Conservation (phyloP, 2,888 invertebrate genomes). For the Apocheima hispidaria region DNA sequence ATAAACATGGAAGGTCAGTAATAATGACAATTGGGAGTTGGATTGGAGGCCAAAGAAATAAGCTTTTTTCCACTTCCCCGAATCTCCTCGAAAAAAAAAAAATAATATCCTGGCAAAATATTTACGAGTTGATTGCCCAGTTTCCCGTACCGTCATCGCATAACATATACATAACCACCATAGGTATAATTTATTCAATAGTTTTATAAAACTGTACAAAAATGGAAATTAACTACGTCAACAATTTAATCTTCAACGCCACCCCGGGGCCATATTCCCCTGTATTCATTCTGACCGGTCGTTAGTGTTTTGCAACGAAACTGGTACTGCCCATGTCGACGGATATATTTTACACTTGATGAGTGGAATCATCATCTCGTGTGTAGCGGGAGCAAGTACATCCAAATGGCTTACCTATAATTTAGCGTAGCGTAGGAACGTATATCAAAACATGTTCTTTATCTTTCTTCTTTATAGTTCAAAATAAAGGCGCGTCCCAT, state of each 20-base stretch:
- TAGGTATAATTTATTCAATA: not conserved
- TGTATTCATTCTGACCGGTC: constrained; percentile 26
- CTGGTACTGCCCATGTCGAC: not conserved
- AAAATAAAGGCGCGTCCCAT: too few relatives aligned
- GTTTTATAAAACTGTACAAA: constrained; percentile 4
- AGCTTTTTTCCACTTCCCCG: too few relatives aligned
- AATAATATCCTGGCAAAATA: too few relatives aligned
- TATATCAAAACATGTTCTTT: too few relatives aligned
- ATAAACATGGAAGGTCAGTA: too few relatives aligned
- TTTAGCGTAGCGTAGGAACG: too few relatives aligned
- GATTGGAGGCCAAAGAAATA: too few relatives aligned
- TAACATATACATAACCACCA: too few relatives aligned
- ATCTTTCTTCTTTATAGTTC: too few relatives aligned
- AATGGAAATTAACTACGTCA: constrained; percentile 29
- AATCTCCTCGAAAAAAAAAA: too few relatives aligned
- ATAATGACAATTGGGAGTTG: too few relatives aligned
- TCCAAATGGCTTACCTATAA: not conserved
- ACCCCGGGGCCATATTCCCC: constrained; percentile 17
- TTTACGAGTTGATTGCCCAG: not conserved
- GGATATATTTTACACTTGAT: constrained; percentile 16
- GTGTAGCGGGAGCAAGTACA: not conserved
- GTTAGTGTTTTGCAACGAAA: constrained; percentile 19
- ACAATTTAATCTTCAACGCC: constrained; percentile 19
- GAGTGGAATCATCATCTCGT: constrained; percentile 10
- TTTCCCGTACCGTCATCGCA: not conserved